Evolutionary conservation across 1,140 invertebrate species (phyloP).

Genomic region (Rhopalosiphum maidis): DNA sequence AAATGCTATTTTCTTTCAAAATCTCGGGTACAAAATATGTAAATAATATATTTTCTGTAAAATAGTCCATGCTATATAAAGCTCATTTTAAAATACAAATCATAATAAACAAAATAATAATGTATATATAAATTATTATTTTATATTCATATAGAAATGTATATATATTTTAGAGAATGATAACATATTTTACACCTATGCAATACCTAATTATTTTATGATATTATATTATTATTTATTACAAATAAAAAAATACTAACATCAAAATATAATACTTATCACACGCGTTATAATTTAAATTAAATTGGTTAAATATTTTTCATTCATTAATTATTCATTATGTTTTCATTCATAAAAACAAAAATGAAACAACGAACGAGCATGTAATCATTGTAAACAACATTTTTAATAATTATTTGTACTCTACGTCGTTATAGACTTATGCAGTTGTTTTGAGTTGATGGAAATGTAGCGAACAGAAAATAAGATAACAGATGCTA

Average conservation of each 20-base stretch:
- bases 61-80: not conserved
- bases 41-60: not conserved
- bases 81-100: not conserved
- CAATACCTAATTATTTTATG: not conserved
- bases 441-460: not conserved
- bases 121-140: not conserved
- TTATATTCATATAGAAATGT: too few species aligned
- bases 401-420: not conserved
- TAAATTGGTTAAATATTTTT: not conserved
- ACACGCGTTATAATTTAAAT: not conserved
- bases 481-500: not conserved
- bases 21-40: not conserved
- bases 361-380: not conserved
- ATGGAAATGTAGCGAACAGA: not conserved
- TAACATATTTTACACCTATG: not conserved
- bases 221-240: not conserved
- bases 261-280: not conserved
- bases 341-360: not conserved
- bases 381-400: slow-evolving; percentile 6
- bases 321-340: too few species aligned
- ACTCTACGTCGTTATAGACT: not conserved
- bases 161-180: not conserved
- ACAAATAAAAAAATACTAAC: not conserved
- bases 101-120: too few species aligned
- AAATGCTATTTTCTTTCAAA: not conserved